Percentiles rank a stretch among this genome's conserved stretches.
These are phyloP conservation scores for Mobula hypostoma DNA, from an alignment of 2,113 vertebrate genomes.

Conservation along the genomic window DNA sequence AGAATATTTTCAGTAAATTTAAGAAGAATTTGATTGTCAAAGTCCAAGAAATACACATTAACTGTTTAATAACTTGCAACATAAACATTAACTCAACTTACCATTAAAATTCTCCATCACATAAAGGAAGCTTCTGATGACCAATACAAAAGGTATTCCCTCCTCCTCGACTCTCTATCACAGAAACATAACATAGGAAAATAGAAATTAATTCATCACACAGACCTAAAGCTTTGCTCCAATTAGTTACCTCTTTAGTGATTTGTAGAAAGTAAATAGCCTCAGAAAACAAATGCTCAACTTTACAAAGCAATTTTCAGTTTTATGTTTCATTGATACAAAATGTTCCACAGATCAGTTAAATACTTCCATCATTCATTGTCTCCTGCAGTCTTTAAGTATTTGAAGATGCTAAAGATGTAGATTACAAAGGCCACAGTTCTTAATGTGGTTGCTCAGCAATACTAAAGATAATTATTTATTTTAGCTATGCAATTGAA, in stretches of 20 bases:
- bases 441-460: background rate
- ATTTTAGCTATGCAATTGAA: background rate
- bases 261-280: background rate
- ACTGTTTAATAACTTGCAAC: background rate
- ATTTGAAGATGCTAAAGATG: background rate
- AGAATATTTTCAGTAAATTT: background rate
- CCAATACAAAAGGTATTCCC: background rate
- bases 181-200: background rate
- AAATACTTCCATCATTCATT: constrained; percentile 7
- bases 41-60: background rate
- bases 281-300: background rate
- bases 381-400: background rate
- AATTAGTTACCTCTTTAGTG: constrained; percentile 22
- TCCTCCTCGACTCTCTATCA: background rate
- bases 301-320: constrained; percentile 6
- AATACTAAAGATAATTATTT: background rate
- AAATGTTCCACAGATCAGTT: constrained; percentile 5
- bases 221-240: background rate
- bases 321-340: background rate
- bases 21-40: background rate
- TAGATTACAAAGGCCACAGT: background rate
- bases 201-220: background rate
- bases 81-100: background rate
- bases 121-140: background rate
- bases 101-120: background rate